Evolutionary conservation across 2,888 invertebrate species (phyloP), one percentile per base, ranked within the genome.

Genomic region (Diarsia dahlii): DNA sequence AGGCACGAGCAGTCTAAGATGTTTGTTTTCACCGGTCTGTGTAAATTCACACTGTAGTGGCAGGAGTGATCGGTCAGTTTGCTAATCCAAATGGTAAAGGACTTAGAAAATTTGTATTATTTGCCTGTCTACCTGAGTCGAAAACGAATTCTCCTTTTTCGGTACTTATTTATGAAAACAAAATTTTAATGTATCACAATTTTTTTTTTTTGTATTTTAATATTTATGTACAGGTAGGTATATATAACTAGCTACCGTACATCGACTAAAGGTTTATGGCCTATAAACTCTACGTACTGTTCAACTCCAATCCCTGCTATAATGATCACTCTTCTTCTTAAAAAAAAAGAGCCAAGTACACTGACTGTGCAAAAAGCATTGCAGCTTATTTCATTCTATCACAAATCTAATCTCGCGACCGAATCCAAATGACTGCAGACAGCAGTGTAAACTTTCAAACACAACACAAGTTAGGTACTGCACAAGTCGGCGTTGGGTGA

Each of bases 401-500:
- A 66, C 4, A 63, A 28, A 18, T 68, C 18, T 64, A 64, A 79
- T 68, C 64, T 60, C 0, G 12, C 15, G 15, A 20, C 64, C 48
- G 58, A 76, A 75, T 75, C 63, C 58, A 48, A 63, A 54, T 54
- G 20, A 67, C 34, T 71, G 39, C 50, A 84, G 45, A 69, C 50
- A 84, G 45, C 62, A 71, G 46, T 23, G 15, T 62, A 69, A 28
- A 66, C 45, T 66, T 67, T 54, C 58, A 71, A 70, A 73, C 13
- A 66, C n/a, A 64, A 60, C 39, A 39, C 28, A 52, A 18, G 45
- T 58, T 58, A 46, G 39, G 50, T 54, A 68, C 45, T 34, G 52
- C 73, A 69, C 39, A 60, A 83, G 87, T 83, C 78, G 82, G 85
- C 71, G 87, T 88, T 87, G 87, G 85, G 78, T 88, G 88, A 82